A percentile compares a stretch with the other conserved stretches of the same genome.
These are phyloP conservation scores for Cyanistes caeruleus DNA, from an alignment of 2,113 vertebrate genomes.

Conservation along the genomic window DNA sequence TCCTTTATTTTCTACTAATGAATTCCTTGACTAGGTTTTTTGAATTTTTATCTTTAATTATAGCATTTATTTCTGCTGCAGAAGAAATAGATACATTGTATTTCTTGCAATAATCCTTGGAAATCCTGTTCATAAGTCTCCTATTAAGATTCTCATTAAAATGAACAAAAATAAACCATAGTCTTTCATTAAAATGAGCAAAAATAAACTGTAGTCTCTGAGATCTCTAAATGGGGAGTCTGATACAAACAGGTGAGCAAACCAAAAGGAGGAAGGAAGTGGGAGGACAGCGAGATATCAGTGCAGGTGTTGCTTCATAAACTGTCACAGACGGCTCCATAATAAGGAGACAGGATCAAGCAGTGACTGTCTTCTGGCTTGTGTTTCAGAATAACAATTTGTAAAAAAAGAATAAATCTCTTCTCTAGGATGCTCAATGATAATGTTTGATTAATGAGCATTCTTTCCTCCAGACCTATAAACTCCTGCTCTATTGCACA, in stretches of 20 bases:
- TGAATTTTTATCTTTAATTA: background rate
- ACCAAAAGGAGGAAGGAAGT: background rate
- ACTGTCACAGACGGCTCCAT: background rate
- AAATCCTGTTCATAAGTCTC: background rate
- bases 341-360: background rate
- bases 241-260: slow-evolving; percentile 15
- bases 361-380: background rate
- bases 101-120: background rate
- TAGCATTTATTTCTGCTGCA: background rate
- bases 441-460: background rate
- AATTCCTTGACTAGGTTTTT: background rate
- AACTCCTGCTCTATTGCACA: background rate
- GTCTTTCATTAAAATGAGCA: background rate
- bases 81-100: background rate
- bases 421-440: background rate
- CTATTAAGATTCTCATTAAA: background rate
- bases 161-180: background rate
- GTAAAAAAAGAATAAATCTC: background rate
- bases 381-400: background rate
- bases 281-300: background rate
- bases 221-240: background rate
- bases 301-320: background rate
- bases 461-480: background rate
- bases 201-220: background rate
- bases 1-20: background rate